Base-by-base conservation (phyloP, 2,113 vertebrate species). In the Zapus hudsonius region DNA sequence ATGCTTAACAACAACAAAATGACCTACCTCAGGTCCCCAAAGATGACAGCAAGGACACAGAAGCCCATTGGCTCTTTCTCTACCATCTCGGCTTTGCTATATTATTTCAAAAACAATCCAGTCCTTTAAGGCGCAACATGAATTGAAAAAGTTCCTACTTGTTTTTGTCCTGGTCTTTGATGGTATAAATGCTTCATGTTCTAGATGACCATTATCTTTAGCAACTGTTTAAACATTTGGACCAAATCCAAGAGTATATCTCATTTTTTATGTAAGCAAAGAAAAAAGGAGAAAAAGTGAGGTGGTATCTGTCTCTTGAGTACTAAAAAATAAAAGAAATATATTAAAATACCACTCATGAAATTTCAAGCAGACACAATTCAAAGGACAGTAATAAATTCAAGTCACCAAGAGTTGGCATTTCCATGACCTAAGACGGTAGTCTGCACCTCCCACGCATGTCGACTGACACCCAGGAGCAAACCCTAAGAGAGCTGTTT, bases 401-500 rank as follows among this genome's bases (percentile, higher is more conserved):
- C 86, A 96, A 97, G 95, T 97, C 97, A 97, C 94, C 87, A 86
- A 74, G 95, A 78, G 72, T 89, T 98, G 98, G 97, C 86, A 52
- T 97, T 97, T 97, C 95, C 94, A 92, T 92, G 97, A 98, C 97
- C 97, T 95, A 38, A 89, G 95, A 94, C 89, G 97, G 86, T 84
- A 85, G 85, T 80, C 83, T 76, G 84, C 74, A 94, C 95, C 96
- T 97, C 96, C 91, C 40, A 81, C 93, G 97, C 93, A 61, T 38
- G 87, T 90, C 93, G 93, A 20, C 90, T 96, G 97, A 97, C 97
- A 98, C 96, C 95, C 94, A 96, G 94, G 88, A 97, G 87, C 42
- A 96, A 98, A 95, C 94, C 96, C 97, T 96, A 95, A 97, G 97
- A 96, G 98, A 98, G 93, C 87, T 98, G 94, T 96, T 98, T 91